A percentile compares a stretch with the other conserved stretches of the same genome.
Conservation (phyloP, 1,140 invertebrate species). For the Hydropsyche tenuis region DNA sequence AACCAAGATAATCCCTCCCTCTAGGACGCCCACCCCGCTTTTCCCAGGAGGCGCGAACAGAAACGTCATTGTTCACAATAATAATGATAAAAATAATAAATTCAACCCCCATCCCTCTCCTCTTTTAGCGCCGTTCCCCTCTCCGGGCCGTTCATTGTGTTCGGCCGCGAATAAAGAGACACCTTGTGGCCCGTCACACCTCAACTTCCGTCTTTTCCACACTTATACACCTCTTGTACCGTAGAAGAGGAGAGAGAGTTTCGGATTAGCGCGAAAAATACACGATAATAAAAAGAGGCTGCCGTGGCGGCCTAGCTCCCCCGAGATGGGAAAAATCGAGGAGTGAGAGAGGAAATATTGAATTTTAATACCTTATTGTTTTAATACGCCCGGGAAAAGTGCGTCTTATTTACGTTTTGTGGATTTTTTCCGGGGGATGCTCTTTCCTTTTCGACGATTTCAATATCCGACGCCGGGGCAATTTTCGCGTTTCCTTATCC, state of each 20-base stretch:
- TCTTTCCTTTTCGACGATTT: constrained; percentile 26
- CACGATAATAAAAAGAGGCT: constrained; percentile 40
- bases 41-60: constrained; percentile 37
- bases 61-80: constrained; percentile 47
- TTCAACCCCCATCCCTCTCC: constrained; percentile 5
- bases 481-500: constrained; percentile 34
- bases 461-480: constrained; percentile 26
- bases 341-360: constrained; percentile 46
- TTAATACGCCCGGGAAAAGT: constrained; percentile 39
- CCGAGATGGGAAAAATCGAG: constrained; percentile 32
- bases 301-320: constrained; percentile 28
- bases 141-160: constrained; percentile 35
- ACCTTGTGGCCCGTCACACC: constrained; percentile 42
- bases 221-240: no score
- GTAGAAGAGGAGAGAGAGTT: no score
- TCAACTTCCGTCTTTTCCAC: constrained; percentile 27
- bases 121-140: constrained; percentile 14
- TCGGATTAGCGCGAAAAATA: constrained; percentile 41
- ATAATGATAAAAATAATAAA: constrained; percentile 47
- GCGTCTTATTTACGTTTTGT: constrained; percentile 37
- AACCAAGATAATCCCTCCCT: constrained; percentile 32
- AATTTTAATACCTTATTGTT: constrained; percentile 51
- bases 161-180: constrained; percentile 40
- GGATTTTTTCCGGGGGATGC: not conserved
- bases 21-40: not conserved